Evolutionary conservation across 1,140 invertebrate genomes (phyloP).

Genomic region (Drosophila novamexicana): DNA sequence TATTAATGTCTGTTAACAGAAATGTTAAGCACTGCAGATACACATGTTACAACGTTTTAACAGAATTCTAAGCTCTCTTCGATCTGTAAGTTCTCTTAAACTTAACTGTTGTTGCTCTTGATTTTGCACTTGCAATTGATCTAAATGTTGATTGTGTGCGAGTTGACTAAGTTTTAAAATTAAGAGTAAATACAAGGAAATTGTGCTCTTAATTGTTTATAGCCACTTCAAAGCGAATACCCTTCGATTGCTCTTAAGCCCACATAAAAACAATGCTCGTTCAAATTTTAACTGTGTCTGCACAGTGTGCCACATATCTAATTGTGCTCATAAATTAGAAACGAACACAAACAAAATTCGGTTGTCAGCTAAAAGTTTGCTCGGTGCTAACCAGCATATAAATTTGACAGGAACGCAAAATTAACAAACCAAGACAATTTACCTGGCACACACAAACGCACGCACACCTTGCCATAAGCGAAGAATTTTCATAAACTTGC

Average conservation of each 20-base stretch:
- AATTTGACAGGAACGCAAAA: slow-evolving; percentile 75
- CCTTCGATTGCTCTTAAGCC: slow-evolving; percentile 5
- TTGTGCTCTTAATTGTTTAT: background rate
- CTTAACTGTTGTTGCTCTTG: background rate
- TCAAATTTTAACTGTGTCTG: slow-evolving; percentile 27
- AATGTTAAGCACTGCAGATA: background rate
- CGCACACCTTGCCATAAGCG: slow-evolving; percentile 57
- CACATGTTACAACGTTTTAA: background rate
- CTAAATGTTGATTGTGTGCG: too few species aligned
- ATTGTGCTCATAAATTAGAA: slow-evolving; percentile 74
- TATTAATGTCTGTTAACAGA: background rate
- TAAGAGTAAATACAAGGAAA: too few species aligned
- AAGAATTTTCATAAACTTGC: slow-evolving; percentile 81
- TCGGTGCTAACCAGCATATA: slow-evolving; percentile 73
- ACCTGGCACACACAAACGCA: slow-evolving; percentile 15
- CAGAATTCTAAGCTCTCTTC: background rate
- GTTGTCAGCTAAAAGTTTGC: slow-evolving; percentile 61
- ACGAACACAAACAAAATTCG: slow-evolving; percentile 58
- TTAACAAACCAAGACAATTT: slow-evolving; percentile 79
- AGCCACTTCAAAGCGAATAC: background rate
- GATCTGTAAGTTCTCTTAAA: background rate
- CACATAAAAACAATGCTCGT: background rate
- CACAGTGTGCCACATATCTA: slow-evolving; percentile 47
- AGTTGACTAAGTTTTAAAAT: too few species aligned
- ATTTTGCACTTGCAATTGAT: too few species aligned